phyloP scores from a whole-genome alignment of 2,113 vertebrate genomes.

The Vidua macroura region DNA sequence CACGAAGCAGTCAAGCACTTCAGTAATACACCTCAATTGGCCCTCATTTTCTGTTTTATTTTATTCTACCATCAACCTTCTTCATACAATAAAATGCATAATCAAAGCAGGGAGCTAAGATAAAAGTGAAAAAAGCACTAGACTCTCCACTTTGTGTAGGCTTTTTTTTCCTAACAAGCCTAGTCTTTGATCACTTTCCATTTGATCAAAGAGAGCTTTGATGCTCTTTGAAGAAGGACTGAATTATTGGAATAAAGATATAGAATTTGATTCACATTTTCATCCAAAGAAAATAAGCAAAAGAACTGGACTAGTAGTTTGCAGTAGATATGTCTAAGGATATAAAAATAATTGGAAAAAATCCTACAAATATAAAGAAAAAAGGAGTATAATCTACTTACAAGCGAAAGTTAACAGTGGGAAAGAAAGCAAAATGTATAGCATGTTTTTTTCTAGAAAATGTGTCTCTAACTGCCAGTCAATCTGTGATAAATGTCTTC shows the following conservation, averaged over 20 bases:
- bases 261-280: constrained; percentile 46
- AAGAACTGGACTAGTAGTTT: not conserved
- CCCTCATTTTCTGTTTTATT: constrained; percentile 8
- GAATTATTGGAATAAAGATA: constrained; percentile 22
- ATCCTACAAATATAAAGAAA: not conserved
- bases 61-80: constrained; percentile 7
- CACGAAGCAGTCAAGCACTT: not conserved
- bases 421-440: not conserved
- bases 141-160: constrained; percentile 26
- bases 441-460: not conserved
- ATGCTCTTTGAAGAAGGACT: constrained; percentile 58
- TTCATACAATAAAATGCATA: constrained; percentile 49
- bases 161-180: not conserved
- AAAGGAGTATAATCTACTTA: not conserved
- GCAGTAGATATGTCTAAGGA: not conserved
- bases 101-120: constrained; percentile 58
- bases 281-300: not conserved
- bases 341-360: not conserved
- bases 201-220: constrained; percentile 68
- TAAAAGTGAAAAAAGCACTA: constrained; percentile 48
- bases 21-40: not conserved
- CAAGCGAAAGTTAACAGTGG: not conserved
- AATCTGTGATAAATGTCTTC: not conserved
- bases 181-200: constrained; percentile 67
- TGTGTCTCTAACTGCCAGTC: not conserved